Conservation (phyloP, 2,113 vertebrate species). For the Eptatretus burgeri region DNA sequence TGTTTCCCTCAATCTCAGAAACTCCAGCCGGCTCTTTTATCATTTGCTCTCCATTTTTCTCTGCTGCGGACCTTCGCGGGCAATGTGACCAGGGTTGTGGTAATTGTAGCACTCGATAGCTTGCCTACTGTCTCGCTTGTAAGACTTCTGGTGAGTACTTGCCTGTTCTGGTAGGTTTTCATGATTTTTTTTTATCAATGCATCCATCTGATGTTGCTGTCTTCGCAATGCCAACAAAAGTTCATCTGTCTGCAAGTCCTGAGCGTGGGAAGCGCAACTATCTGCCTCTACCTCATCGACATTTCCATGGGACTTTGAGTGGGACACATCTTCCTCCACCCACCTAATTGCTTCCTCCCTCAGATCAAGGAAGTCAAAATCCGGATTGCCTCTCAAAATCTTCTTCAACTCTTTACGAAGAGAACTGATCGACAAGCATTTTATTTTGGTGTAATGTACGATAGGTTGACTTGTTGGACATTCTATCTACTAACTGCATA, state of each 20-base stretch:
- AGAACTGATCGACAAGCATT: not conserved
- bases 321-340: not conserved
- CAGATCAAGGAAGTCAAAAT: not conserved
- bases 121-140: no score
- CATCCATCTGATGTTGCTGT: not conserved
- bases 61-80: not conserved
- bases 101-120: no score
- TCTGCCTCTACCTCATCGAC: not conserved
- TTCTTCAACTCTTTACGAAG: not conserved
- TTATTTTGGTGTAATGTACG: no score
- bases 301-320: not conserved
- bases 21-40: not conserved
- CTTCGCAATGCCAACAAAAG: not conserved
- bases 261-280: not conserved
- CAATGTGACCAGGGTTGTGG: no score
- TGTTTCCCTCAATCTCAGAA: not conserved
- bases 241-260: not conserved
- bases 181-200: not conserved
- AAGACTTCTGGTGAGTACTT: no score
- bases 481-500: not conserved
- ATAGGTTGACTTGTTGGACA: no score
- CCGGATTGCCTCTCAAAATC: not conserved
- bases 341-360: not conserved
- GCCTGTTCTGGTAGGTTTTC: not conserved
- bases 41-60: not conserved